Percentiles rank a stretch among this genome's conserved stretches.
Evolutionary conservation across 1,140 invertebrate species (phyloP).

Genomic region (Apis cerana): DNA sequence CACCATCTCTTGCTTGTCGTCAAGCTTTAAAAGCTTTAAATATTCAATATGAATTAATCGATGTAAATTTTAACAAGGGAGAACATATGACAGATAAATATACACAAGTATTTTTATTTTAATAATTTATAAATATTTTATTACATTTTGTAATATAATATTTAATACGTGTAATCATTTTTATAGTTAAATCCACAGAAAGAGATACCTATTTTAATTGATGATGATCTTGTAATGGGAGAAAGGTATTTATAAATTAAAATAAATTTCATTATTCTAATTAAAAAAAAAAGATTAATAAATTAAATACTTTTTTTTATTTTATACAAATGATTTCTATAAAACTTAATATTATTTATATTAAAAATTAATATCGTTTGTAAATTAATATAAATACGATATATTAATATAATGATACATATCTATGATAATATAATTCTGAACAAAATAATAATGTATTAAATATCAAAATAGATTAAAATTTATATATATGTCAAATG

Average conservation of each 20-base stretch:
- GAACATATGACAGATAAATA: slow-evolving; percentile 88
- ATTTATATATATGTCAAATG: too few relatives aligned
- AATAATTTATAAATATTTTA: background rate
- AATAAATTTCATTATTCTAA: background rate
- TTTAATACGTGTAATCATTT: slow-evolving; percentile 8
- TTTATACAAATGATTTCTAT: too few relatives aligned
- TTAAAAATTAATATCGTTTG: too few relatives aligned
- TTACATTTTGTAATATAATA: background rate
- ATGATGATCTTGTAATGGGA: slow-evolving; percentile 86
- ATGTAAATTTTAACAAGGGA: slow-evolving; percentile 85
- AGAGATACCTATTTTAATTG: slow-evolving; percentile 89
- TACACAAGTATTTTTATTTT: slow-evolving; percentile 82
- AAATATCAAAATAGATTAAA: too few relatives aligned
- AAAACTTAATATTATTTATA: too few relatives aligned
- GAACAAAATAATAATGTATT: too few relatives aligned
- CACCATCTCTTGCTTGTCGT: slow-evolving; percentile 87
- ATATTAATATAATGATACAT: too few relatives aligned
- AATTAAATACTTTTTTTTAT: too few relatives aligned
- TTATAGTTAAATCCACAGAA: slow-evolving; percentile 89
- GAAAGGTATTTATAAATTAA: slow-evolving; percentile 82
- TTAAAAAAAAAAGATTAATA: background rate
- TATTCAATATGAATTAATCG: slow-evolving; percentile 84
- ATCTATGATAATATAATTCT: too few relatives aligned
- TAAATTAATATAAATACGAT: too few relatives aligned
- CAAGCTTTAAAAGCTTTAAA: slow-evolving; percentile 85